Evolutionary conservation across 2,797 vertebrate species (phyloP), one percentile per base, ranked within the genome.

Genomic region (Hylomyscus alleni): DNA sequence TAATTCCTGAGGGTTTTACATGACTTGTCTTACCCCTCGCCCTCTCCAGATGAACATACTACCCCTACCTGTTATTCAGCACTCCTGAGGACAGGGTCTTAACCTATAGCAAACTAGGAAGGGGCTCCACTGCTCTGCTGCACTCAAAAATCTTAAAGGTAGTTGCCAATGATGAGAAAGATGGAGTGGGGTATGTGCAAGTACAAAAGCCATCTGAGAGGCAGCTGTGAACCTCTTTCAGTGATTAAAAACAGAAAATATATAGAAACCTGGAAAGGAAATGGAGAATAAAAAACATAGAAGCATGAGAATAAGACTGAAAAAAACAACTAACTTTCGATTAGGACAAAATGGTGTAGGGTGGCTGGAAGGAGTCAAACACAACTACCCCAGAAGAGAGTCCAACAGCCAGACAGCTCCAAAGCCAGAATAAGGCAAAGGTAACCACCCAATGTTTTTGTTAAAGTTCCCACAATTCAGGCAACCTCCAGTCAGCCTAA

Each of bases 141-240:
- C 24, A 37, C 56, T 90, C 40, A 87, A 14, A 92, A 90, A 54
- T 75, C 52, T 26, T 26, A 91, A 89, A 97, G 11, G 31, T 80
- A 90, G 84, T 69, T 73, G 47, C 54, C 40, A 13, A 13, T 22
- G 77, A 54, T 24, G 60, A 69, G 22, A 82, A 87, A 17, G 44
- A 58, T 31, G n/a, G 19, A 19, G 47, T 5, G 19, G 7, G 15
- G 12, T 37, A 3, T 31, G 31, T 52, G 60, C 31, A 67, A 20
- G 13, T 31, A 11, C 17, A 52, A 89, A 86, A 3, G 7, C 40
- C 89, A 34, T 47, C 58, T 85, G 81, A 87, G 72, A 54, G 62
- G 92, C 60, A 91, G 17, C 89, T 86, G 13, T 77, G 60, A 95
- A 78, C 47, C 58, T 81, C 80, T 75, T 73, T 94, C 40, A 12